These are phyloP conservation scores for Panthera leo DNA, from an alignment of 2,113 vertebrate species.

Conservation along the genomic window DNA sequence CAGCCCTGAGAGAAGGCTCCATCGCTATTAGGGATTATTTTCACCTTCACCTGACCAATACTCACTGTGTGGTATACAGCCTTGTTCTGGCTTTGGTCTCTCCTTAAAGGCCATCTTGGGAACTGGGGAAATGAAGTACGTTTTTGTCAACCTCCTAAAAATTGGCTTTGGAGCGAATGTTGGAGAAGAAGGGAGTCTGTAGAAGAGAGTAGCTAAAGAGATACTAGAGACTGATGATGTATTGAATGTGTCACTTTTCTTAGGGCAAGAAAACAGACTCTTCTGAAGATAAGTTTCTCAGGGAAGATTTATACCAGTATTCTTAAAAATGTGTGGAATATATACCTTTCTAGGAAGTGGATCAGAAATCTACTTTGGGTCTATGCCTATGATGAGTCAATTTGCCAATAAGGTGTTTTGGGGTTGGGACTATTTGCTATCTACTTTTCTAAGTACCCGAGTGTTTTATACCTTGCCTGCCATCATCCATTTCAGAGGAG, in stretches of 20 bases:
- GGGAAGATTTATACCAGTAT: slow-evolving; percentile 43
- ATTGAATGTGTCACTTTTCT: slow-evolving; percentile 43
- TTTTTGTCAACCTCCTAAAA: neutral
- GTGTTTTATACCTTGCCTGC: slow-evolving; percentile 60
- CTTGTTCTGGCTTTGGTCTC: neutral
- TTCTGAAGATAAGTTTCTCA: slow-evolving; percentile 16
- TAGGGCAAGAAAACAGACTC: slow-evolving; percentile 48
- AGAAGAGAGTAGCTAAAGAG: slow-evolving; percentile 27
- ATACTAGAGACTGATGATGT: slow-evolving; percentile 45
- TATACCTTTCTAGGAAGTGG: slow-evolving; percentile 45
- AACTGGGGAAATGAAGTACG: neutral
- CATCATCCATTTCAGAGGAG: slow-evolving; percentile 68
- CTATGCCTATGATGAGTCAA: slow-evolving; percentile 53
- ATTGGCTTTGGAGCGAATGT: neutral
- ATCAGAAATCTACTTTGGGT: slow-evolving; percentile 59
- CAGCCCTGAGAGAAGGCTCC: neutral
- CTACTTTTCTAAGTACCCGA: slow-evolving; percentile 59
- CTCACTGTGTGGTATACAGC: neutral
- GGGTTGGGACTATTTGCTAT: slow-evolving; percentile 52
- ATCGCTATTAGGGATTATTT: neutral
- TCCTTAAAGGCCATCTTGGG: neutral
- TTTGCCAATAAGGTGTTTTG: slow-evolving; percentile 58
- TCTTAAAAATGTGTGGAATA: slow-evolving; percentile 50
- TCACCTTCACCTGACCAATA: neutral
- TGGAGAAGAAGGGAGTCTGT: slow-evolving; percentile 2